A percentile compares a stretch with the other conserved stretches of the same genome.
phyloP scores from a whole-genome alignment of 2,113 vertebrate genomes.

The Xiphophorus hellerii region DNA sequence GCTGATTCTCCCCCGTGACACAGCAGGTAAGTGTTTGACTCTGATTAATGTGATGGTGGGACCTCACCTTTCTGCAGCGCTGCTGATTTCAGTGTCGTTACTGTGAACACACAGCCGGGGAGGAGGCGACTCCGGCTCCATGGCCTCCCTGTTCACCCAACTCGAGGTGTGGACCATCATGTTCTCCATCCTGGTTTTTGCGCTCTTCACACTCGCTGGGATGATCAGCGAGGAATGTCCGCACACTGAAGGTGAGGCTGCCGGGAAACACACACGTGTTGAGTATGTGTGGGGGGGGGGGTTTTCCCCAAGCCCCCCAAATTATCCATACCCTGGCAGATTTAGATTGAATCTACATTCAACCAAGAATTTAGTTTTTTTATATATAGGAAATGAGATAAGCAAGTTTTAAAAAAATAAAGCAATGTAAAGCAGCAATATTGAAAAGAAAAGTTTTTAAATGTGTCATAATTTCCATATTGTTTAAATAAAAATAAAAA shows the following conservation, averaged over 20 bases:
- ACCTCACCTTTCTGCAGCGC: neutral
- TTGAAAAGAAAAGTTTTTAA: no score
- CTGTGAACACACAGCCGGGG: constrained; percentile 2
- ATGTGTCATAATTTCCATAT: no score
- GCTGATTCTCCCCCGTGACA: neutral
- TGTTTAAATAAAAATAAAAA: no score
- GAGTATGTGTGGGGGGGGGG: neutral
- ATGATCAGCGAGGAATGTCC: constrained; percentile 60
- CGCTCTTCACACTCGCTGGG: constrained; percentile 70
- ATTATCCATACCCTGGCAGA: no score
- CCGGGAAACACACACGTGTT: neutral
- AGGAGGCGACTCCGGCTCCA: constrained; percentile 23
- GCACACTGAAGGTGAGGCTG: constrained; percentile 42
- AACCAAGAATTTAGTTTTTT: no score
- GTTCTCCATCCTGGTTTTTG: constrained; percentile 74
- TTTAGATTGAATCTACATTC: no score
- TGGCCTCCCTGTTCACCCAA: constrained; percentile 64
- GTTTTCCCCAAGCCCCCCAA: no score
- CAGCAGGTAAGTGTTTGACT: constrained; percentile 15
- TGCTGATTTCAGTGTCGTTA: neutral
- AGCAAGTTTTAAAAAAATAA: no score
- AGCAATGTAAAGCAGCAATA: no score
- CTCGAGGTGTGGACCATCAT: constrained; percentile 69
- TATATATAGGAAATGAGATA: no score
- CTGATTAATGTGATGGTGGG: neutral